phyloP scores from a whole-genome alignment of 2,888 invertebrate genomes.

The Hemicrepidius hirtus region DNA sequence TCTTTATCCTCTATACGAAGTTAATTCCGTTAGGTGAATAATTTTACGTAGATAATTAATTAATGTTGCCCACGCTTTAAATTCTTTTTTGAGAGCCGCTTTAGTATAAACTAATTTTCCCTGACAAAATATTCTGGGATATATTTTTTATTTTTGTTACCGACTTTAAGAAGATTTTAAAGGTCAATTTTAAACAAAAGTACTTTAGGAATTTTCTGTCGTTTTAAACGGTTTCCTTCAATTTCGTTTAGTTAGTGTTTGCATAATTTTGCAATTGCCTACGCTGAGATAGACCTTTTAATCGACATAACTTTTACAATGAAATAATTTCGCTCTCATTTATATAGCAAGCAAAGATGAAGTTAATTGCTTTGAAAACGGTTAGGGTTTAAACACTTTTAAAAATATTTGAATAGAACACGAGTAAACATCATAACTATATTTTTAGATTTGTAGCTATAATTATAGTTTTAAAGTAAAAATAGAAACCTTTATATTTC shows the following conservation, averaged over 20 bases:
- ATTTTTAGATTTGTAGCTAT: not conserved
- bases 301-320: too few species aligned
- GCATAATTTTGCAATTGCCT: too few species aligned
- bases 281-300: too few species aligned
- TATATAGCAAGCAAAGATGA: too few species aligned
- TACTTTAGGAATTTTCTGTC: not conserved
- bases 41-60: slow-evolving; percentile 4
- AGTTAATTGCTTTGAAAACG: too few species aligned
- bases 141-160: slow-evolving; percentile 10
- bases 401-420: too few species aligned
- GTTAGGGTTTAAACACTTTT: too few species aligned
- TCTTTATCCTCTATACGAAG: slow-evolving; percentile 1
- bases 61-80: slow-evolving; percentile 1
- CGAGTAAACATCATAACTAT: not conserved
- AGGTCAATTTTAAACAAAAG: not conserved
- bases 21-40: slow-evolving; percentile 14
- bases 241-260: not conserved
- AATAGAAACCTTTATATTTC: not conserved
- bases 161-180: not conserved
- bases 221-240: not conserved
- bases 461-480: not conserved
- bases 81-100: not conserved
- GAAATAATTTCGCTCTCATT: too few species aligned
- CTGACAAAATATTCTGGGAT: not conserved
- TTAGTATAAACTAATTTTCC: not conserved